A percentile compares a stretch with the other conserved stretches of the same genome.
Evolutionary conservation across 64 coral and sea anemone species (phyloP).

Genomic region (Orbicella faveolata): DNA sequence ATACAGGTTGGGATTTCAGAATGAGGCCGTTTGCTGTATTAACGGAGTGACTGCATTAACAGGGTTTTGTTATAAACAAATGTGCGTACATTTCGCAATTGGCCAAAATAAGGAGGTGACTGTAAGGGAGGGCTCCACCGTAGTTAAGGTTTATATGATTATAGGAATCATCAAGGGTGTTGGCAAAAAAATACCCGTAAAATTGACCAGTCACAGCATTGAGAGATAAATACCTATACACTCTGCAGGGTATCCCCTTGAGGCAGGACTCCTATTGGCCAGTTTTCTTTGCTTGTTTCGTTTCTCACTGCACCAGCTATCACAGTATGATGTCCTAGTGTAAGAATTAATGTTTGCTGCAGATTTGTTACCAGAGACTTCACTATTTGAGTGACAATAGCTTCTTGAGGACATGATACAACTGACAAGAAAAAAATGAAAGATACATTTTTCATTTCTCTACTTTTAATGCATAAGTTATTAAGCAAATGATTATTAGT

Average conservation of each 20-base stretch:
- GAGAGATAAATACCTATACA: constrained; percentile 56
- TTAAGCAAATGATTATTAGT: neutral
- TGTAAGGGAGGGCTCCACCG: too few relatives aligned
- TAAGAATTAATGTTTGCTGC: neutral
- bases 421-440: neutral
- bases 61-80: too few relatives aligned
- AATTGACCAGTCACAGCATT: too few relatives aligned
- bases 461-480: neutral
- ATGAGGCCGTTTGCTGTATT: too few relatives aligned
- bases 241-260: constrained; percentile 59
- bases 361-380: neutral
- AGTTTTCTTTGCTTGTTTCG: neutral
- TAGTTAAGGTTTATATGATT: too few relatives aligned
- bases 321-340: neutral
- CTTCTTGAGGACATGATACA: neutral
- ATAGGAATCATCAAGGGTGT: too few relatives aligned
- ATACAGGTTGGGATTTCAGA: too few relatives aligned
- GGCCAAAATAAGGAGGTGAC: too few relatives aligned
- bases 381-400: neutral
- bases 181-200: too few relatives aligned
- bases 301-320: neutral
- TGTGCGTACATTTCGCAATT: too few relatives aligned
- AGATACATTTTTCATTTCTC: neutral
- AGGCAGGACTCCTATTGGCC: constrained; percentile 55
- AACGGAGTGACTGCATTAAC: too few relatives aligned